Conservation (phyloP, 2,797 vertebrate species). For the Takifugu ocellatus region DNA sequence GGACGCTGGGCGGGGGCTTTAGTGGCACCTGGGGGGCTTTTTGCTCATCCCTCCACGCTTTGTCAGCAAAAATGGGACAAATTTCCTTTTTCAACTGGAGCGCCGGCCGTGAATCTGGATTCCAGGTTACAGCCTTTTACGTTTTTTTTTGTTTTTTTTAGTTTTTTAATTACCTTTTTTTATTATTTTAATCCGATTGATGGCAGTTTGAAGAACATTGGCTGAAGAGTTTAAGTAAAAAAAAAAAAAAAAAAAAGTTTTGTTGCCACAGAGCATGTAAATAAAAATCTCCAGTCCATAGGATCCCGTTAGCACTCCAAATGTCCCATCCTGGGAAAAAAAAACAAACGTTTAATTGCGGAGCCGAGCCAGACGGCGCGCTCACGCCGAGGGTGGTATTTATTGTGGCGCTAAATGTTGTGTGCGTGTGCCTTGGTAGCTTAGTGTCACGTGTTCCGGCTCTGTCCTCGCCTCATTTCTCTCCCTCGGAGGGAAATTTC, state of each 20-base stretch:
- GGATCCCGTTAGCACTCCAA: slow-evolving; percentile 27
- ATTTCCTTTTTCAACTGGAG: slow-evolving; percentile 55
- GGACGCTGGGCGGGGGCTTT: slow-evolving; percentile 66
- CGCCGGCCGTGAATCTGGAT: slow-evolving; percentile 35
- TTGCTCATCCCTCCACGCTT: slow-evolving; percentile 20
- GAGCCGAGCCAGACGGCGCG: not conserved
- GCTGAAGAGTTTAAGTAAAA: slow-evolving; percentile 4
- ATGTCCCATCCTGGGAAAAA: slow-evolving; percentile 11
- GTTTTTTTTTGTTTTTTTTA: slow-evolving; percentile 2
- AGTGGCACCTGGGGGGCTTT: slow-evolving; percentile 43
- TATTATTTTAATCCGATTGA: slow-evolving; percentile 34
- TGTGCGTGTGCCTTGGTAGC: slow-evolving; percentile 68
- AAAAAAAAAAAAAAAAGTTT: slow-evolving; percentile 16
- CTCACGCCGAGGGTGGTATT: slow-evolving; percentile 59
- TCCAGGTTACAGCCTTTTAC: slow-evolving; percentile 16
- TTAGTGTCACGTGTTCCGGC: slow-evolving; percentile 61
- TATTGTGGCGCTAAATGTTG: slow-evolving; percentile 74
- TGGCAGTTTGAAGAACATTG: slow-evolving; percentile 6
- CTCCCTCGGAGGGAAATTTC: slow-evolving; percentile 1
- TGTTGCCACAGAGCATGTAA: slow-evolving; percentile 59
- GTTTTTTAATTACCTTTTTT: slow-evolving; percentile 10
- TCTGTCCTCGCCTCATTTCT: slow-evolving; percentile 34
- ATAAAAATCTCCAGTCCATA: slow-evolving; percentile 40
- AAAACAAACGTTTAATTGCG: not conserved
- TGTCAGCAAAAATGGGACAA: slow-evolving; percentile 36